Base-by-base conservation (phyloP, 2,113 vertebrate species). In the Cariama cristata region DNA sequence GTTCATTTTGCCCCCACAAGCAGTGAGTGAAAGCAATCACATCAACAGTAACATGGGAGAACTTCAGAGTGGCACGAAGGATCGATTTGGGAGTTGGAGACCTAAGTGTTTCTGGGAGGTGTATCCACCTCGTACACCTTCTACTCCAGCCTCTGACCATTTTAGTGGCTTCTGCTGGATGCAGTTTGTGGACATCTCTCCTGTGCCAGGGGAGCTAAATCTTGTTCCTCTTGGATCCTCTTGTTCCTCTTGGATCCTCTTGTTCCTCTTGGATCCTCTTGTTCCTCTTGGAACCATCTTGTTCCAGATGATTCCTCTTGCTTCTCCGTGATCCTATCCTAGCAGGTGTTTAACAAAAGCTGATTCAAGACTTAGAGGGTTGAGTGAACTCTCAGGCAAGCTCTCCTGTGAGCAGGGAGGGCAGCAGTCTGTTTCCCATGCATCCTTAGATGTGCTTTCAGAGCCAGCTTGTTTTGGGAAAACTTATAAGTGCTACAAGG, bases 61-160 rank as follows among this genome's bases (percentile, higher is more conserved):
- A 55, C 55, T 81, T 74, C 1, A 2, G 60, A 79, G 74, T 79
- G 62, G 55, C 47, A 20, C 9, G 10, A 47, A 24, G 50, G 40
- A 35, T 62, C 2, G 0, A 7, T 16, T 80, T 0, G 1, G 33
- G 74, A 64, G 23, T 11, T 40, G 50, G 50, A n/a, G 18, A 38
- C 38, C 38, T 50, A 23, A 30, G 13, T 55, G 50, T 69, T 92
- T 45, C 30, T 28, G 59, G 50, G 71, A 67, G 12, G 13, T 81
- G 44, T 84, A 28, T 50, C 69, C 64, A 27, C 30, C 38, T 83
- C 33, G 11, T 38, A 38, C 8, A 16, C 71, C 35, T 89, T 52
- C 9, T 47, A 3, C 21, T 58, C 50, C 56, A 62, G 33, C 26
- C 56, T 79, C 23, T 67, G 47, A 63, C 42, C 44, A 45, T 33